Evolutionary conservation across 2,888 invertebrate species (phyloP), one percentile per base, ranked within the genome.

Genomic region (Epistrophe grossulariae): DNA sequence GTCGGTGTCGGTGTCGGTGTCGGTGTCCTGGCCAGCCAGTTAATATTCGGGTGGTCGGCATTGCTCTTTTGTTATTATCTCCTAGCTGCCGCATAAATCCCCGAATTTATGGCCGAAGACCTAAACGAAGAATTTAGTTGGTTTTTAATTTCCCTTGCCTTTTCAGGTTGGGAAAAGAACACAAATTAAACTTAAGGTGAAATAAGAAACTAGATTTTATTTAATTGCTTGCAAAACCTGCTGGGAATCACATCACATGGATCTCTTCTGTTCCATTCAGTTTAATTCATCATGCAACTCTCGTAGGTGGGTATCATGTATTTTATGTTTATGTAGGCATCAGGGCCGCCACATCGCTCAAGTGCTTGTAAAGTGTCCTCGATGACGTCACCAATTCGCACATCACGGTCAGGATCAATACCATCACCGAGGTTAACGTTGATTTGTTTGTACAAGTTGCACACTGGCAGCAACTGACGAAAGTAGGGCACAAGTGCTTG

Each of bases 251-350:
- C 15, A 55, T 31, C 28, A 55, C n/a, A 55, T 28, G 52, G 52
- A n/a, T n/a, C n/a, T n/a, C n/a, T n/a, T n/a, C n/a, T n/a, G n/a
- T n/a, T n/a, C n/a, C n/a, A n/a, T n/a, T n/a, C n/a, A 13, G 50
- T 35, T 66, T 9, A 85, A 62, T 82, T 87, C 83, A 76, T 76
- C 68, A 91, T 90, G 90, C 96, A 97, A 17, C 99, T 99, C 93
- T 99, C 98, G 91, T 99, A 99, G n/a, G 99, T 99, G 0, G 99
- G 99, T 89, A 99, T 95, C 95, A 99, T 97, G 93, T 99, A 99
- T 93, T 99, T 99, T 90, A 99, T 99, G 93, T 99, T 99, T 90
- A 99, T 98, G 92, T 98, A 99, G 1, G 99, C 98, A 92, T 99
- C 98, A 73, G 97, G 97, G 0, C 99, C 99, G 1, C 99, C 99